phyloP scores from a whole-genome alignment of 2,888 invertebrate genomes.

The Phorcus lineatus region DNA sequence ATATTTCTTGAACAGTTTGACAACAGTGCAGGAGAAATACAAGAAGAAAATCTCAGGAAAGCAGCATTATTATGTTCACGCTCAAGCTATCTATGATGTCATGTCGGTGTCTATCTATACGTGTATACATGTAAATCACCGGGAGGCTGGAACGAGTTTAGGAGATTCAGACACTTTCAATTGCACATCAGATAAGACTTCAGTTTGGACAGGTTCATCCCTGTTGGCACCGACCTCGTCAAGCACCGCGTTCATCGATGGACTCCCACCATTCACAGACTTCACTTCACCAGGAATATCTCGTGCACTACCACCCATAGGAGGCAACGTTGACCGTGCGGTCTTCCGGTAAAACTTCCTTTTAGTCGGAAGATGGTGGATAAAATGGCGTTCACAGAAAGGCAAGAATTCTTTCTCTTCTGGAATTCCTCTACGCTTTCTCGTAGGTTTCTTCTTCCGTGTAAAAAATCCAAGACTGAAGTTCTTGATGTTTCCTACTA shows the following conservation, averaged over 20 bases:
- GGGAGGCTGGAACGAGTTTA: not conserved
- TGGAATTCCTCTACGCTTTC: constrained; percentile 27
- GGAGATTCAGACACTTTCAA: not conserved
- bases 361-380: constrained; percentile 63
- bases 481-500: constrained; percentile 37
- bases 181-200: not conserved
- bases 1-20: too few relatives aligned
- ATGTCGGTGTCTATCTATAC: too few relatives aligned
- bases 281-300: not conserved
- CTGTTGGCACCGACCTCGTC: not conserved
- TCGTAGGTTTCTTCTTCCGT: constrained; percentile 39
- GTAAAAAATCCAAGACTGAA: constrained; percentile 47
- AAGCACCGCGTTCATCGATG: not conserved
- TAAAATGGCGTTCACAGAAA: constrained; percentile 61
- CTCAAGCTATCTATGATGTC: too few relatives aligned
- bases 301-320: not conserved
- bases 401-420: constrained; percentile 55
- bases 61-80: too few relatives aligned
- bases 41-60: too few relatives aligned
- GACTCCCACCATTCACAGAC: not conserved
- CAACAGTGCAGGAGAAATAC: too few relatives aligned
- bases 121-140: not conserved
- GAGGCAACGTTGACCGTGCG: constrained; percentile 20
- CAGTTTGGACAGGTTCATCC: not conserved
- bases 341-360: constrained; percentile 44